Evolutionary conservation across 2,888 invertebrate genomes (phyloP).

Genomic region (Amaurobius ferox): DNA sequence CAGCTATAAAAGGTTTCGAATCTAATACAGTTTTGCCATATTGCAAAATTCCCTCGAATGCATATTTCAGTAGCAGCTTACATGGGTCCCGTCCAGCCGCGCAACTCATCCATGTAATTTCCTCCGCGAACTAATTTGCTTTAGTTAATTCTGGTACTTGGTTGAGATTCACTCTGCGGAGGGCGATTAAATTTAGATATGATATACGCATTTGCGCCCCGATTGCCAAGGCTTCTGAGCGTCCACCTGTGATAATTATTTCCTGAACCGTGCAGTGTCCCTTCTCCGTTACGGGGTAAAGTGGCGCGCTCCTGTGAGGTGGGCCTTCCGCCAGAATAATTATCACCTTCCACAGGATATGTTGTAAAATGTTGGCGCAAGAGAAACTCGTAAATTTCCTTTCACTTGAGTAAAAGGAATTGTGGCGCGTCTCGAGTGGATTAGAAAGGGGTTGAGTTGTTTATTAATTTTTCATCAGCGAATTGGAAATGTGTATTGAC

Average conservation of each 20-base stretch:
- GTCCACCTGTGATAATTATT: conserved; percentile 18
- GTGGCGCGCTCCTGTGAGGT: not conserved
- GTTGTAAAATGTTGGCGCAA: not conserved
- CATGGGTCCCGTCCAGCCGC: not conserved
- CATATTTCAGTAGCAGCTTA: conserved; percentile 13
- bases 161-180: conserved; percentile 33
- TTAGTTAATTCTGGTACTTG: conserved; percentile 48
- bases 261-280: not conserved
- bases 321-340: not conserved
- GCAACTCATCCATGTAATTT: conserved; percentile 66
- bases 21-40: not conserved
- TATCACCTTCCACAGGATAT: not conserved
- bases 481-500: too few relatives aligned
- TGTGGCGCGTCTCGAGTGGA: not conserved
- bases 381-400: not conserved
- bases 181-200: conserved; percentile 71
- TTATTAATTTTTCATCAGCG: not conserved
- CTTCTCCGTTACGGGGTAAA: not conserved
- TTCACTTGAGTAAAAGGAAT: not conserved
- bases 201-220: conserved; percentile 61
- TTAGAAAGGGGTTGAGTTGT: not conserved
- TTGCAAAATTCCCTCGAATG: not conserved
- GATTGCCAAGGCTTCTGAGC: not conserved
- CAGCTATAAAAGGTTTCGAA: not conserved
- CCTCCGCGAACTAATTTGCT: conserved; percentile 67